Evolutionary conservation across 2,888 invertebrate species (phyloP).

Genomic region (Drosophila rubida): DNA sequence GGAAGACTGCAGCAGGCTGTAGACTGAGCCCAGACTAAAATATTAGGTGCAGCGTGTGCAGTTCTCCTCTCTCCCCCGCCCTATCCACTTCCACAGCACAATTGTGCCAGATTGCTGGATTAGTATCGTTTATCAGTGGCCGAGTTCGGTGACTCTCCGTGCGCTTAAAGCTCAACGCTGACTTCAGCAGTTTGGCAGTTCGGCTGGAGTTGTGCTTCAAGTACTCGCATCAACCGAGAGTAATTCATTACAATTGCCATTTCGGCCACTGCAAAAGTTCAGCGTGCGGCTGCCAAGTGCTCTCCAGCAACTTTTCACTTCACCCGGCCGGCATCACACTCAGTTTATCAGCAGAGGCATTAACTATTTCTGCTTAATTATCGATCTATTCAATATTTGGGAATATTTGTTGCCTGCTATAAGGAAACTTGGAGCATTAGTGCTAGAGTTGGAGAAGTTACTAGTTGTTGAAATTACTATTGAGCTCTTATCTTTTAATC

Average conservation of each 20-base stretch:
- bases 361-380: not conserved
- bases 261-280: constrained; percentile 37
- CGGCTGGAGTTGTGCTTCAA: constrained; percentile 30
- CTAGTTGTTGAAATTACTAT: too few relatives aligned
- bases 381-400: too few relatives aligned
- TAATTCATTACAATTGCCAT: constrained; percentile 63
- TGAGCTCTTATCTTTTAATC: too few relatives aligned
- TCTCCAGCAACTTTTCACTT: constrained; percentile 32
- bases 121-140: constrained; percentile 43
- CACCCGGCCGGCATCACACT: not conserved
- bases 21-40: constrained; percentile 41
- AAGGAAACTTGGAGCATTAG: too few relatives aligned
- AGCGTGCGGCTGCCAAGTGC: constrained; percentile 32
- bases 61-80: not conserved
- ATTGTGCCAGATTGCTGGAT: constrained; percentile 24
- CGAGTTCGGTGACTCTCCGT: constrained; percentile 43
- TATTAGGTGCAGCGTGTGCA: constrained; percentile 44
- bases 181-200: constrained; percentile 34
- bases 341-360: constrained; percentile 4
- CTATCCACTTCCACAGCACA: not conserved
- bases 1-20: not conserved
- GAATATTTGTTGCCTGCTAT: too few relatives aligned
- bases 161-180: constrained; percentile 37
- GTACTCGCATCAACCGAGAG: constrained; percentile 43
- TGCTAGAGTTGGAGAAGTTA: too few relatives aligned